Evolutionary conservation across 2,888 invertebrate genomes (phyloP).

Genomic region (Xiphydria camelus): DNA sequence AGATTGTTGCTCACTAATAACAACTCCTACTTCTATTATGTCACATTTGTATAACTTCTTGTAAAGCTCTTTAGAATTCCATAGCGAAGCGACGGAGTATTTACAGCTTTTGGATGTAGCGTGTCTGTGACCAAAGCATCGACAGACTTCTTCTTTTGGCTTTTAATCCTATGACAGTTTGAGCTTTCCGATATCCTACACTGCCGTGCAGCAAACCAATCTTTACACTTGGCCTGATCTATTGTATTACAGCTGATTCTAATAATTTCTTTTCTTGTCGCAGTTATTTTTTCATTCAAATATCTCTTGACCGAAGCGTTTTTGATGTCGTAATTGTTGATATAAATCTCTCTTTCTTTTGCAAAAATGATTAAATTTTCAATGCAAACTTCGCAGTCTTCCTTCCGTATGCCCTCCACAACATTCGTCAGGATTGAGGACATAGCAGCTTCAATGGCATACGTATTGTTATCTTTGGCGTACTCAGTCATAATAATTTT

Average conservation of each 20-base stretch:
- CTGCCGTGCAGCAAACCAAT: conserved; percentile 18
- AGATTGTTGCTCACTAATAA: conserved; percentile 12
- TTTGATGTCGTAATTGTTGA: too few species aligned
- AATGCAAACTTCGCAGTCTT: conserved; percentile 14
- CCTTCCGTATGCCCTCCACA: conserved; percentile 9
- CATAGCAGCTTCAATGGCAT: not conserved
- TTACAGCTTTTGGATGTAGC: conserved; percentile 12
- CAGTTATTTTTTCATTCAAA: too few species aligned
- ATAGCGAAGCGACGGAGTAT: conserved; percentile 10
- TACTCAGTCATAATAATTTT: conserved; percentile 5
- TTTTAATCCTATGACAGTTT: conserved; percentile 19
- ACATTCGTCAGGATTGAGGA: conserved; percentile 3
- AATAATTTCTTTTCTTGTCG: conserved; percentile 7
- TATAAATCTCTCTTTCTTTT: too few species aligned
- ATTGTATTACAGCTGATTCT: conserved; percentile 17
- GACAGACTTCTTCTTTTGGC: conserved; percentile 10
- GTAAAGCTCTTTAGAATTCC: conserved; percentile 12
- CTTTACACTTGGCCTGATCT: conserved; percentile 15
- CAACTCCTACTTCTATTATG: conserved; percentile 14
- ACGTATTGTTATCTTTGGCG: conserved; percentile 5
- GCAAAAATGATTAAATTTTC: conserved; percentile 8
- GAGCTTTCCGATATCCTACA: conserved; percentile 15
- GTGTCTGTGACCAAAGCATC: conserved; percentile 12
- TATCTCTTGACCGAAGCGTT: too few species aligned
- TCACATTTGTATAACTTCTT: conserved; percentile 7